These are phyloP conservation scores for Saccostrea cuccullata DNA, from an alignment of 1,140 invertebrate species.

Conservation along the genomic window DNA sequence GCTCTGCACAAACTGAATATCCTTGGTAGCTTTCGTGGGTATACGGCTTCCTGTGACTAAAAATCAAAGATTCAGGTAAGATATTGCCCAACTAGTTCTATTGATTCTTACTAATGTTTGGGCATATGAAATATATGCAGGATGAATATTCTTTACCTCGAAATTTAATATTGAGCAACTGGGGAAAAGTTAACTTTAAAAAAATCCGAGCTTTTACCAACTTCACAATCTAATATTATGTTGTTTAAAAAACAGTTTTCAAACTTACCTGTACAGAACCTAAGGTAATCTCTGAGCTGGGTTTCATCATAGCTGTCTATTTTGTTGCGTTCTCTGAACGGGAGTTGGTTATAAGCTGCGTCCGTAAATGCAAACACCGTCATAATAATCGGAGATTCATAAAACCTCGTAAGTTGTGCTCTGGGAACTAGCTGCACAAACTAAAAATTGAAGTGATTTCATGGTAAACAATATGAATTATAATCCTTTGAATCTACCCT, in stretches of 20 bases:
- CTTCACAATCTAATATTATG: too few species aligned
- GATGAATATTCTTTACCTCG: too few species aligned
- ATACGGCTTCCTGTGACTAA: background rate
- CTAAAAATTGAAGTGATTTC: slow-evolving; percentile 23
- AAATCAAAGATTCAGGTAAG: background rate
- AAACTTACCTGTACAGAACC: slow-evolving; percentile 53
- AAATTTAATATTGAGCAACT: too few species aligned
- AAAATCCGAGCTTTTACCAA: too few species aligned
- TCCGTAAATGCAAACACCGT: slow-evolving; percentile 59
- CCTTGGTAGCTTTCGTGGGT: background rate
- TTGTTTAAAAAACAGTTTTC: too few species aligned
- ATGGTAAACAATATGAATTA: too few species aligned
- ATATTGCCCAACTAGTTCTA: background rate
- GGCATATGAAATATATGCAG: too few species aligned
- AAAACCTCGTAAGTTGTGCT: slow-evolving; percentile 37
- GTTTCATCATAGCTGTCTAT: slow-evolving; percentile 29
- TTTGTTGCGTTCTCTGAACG: slow-evolving; percentile 8
- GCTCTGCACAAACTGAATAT: slow-evolving; percentile 17
- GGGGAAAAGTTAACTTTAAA: too few species aligned
- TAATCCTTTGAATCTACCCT: too few species aligned
- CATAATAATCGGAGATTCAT: slow-evolving; percentile 4
- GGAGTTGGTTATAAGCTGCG: slow-evolving; percentile 52
- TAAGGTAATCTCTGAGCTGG: slow-evolving; percentile 46
- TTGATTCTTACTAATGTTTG: too few species aligned
- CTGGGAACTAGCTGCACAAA: slow-evolving; percentile 37